Evolutionary conservation across 2,797 vertebrate species (phyloP).

Genomic region (Astyanax mexicanus): DNA sequence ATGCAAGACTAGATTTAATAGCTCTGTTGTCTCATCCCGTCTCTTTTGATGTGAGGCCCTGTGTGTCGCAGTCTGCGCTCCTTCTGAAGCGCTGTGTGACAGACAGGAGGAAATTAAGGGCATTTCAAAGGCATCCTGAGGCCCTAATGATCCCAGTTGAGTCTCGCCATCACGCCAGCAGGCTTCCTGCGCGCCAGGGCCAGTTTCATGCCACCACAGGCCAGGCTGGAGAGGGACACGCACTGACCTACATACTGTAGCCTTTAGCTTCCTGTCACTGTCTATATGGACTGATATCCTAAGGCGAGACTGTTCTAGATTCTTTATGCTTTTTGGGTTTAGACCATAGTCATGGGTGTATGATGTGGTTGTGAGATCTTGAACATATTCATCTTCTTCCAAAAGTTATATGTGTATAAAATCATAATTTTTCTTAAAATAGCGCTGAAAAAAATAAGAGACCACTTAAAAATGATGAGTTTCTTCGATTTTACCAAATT

Average conservation of each 20-base stretch:
- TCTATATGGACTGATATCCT: not conserved
- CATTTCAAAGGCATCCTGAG: conserved; percentile 71
- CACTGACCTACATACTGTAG: conserved; percentile 50
- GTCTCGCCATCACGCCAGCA: conserved; percentile 35
- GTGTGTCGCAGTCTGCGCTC: conserved; percentile 1
- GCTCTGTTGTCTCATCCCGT: conserved; percentile 31
- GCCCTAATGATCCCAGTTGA: conserved; percentile 51
- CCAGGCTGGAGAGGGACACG: conserved; percentile 21
- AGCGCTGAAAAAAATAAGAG: too few species aligned
- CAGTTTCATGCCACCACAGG: conserved; percentile 17
- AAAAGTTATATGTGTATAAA: too few species aligned
- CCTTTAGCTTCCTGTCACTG: not conserved
- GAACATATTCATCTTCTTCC: too few species aligned
- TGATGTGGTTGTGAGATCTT: too few species aligned
- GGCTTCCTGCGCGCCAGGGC: conserved; percentile 22
- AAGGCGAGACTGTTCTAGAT: not conserved
- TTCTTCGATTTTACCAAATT: too few species aligned
- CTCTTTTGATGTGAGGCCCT: conserved; percentile 45
- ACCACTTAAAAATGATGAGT: too few species aligned
- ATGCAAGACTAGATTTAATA: conserved; percentile 40
- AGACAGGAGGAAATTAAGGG: conserved; percentile 79
- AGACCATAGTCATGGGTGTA: too few species aligned
- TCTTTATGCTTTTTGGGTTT: too few species aligned
- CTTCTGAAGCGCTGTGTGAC: conserved; percentile 60
- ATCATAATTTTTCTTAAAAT: too few species aligned